A percentile compares a stretch with the other conserved stretches of the same genome.
phyloP scores from a whole-genome alignment of 2,113 vertebrate species.

The Oryzias melastigma region DNA sequence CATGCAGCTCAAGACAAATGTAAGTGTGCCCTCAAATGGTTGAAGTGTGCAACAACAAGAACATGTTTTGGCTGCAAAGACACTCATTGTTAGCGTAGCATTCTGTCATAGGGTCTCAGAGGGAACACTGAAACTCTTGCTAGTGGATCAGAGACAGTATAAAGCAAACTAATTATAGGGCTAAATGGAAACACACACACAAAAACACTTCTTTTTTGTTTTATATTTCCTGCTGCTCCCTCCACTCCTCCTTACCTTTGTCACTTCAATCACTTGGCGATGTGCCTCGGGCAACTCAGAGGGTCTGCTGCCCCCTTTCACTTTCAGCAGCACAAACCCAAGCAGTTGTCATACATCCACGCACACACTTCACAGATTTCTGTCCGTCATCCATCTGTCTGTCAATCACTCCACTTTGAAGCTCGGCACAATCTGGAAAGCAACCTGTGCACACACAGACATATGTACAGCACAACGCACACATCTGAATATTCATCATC shows the following conservation, averaged over 20 bases:
- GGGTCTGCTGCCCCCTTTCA: conserved; percentile 44
- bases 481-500: conserved; percentile 62
- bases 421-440: conserved; percentile 59
- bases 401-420: conserved; percentile 66
- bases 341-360: conserved; percentile 12
- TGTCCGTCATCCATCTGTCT: conserved; percentile 59
- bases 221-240: conserved; percentile 46
- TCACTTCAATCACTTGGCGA: conserved; percentile 70
- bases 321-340: conserved; percentile 37
- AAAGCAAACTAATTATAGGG: conserved; percentile 43
- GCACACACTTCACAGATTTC: conserved; percentile 24
- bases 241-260: conserved; percentile 55
- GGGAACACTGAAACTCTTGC: conserved; percentile 20
- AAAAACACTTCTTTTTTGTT: conserved; percentile 53
- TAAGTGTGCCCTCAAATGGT: conserved; percentile 68
- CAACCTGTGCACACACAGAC: conserved; percentile 29
- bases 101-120: conserved; percentile 28
- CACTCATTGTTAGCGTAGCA: conserved; percentile 28
- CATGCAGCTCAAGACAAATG: conserved; percentile 34
- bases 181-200: background rate
- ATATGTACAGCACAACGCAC: conserved; percentile 29
- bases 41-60: conserved; percentile 40
- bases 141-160: conserved; percentile 30
- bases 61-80: background rate
- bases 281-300: conserved; percentile 56